Base-by-base conservation (phyloP, 2,888 invertebrate species). In the Crioceris asparagi region DNA sequence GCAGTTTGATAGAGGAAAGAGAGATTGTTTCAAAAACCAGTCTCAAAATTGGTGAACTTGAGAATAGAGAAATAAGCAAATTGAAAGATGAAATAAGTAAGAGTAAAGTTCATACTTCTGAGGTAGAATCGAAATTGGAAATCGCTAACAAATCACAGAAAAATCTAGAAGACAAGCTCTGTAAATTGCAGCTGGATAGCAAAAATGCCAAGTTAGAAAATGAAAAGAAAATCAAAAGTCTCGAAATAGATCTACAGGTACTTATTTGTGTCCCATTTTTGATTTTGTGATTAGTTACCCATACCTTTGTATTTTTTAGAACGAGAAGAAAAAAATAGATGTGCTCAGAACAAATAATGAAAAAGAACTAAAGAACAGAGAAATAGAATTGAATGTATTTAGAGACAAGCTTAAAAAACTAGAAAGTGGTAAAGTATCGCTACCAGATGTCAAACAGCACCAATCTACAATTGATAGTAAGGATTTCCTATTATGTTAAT, bases 361-460 rank as follows among this genome's bases (percentile, higher is more conserved):
- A 43, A 80, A 77, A 55, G 84, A 90, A 52, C 69, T 79, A 40
- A 79, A 82, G 53, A 77, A 80, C 49, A 81, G 77, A 55, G 87
- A 88, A 57, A 67, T 75, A 3, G 86, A 86, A 64, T 69, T 92
- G 38, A 78, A 79, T 35, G 74, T 77, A 2, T 66, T 91, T 15
- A 83, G 81, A 55, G 73, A 78, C 10, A 88, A 87, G 66, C 67
- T 83, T 29, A 74, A 74, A 49, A 67, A 75, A 21, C 58, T 78
- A 12, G 77, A 79, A 60, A 72, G 74, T 48, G 70, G 65, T 36
- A 72, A 75, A 5, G 75, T 74, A 3, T 68, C 70, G 21, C 75
- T 79, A 53, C 63, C 72, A 36, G 79, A 82, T 55, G 64, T 80
- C 40, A 77, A 76, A 61, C 77, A 71, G 63, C 75, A 73, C 51